Conservation (phyloP, 2,888 invertebrate genomes). For the Tachina grossa region DNA sequence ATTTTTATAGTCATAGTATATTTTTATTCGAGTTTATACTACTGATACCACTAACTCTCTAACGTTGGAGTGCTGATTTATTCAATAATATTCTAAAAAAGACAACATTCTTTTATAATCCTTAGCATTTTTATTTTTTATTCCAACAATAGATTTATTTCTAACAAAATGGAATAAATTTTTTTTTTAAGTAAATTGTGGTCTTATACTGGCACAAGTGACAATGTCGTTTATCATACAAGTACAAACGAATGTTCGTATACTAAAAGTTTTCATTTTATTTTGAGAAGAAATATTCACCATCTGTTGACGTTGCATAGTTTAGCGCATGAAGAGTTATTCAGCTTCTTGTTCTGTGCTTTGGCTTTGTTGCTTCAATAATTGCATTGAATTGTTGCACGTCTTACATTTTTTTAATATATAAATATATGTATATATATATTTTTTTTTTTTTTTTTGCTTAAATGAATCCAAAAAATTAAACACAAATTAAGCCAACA, state of each 20-base stretch:
- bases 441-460: slow-evolving; percentile 39
- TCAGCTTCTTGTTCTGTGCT: slow-evolving; percentile 34
- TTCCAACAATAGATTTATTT: slow-evolving; percentile 62
- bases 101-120: slow-evolving; percentile 73
- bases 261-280: slow-evolving; percentile 41
- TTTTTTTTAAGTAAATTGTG: slow-evolving; percentile 65
- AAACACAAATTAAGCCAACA: slow-evolving; percentile 54
- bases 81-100: slow-evolving; percentile 73
- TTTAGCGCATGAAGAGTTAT: slow-evolving; percentile 49
- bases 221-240: slow-evolving; percentile 74
- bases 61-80: slow-evolving; percentile 73
- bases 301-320: slow-evolving; percentile 36
- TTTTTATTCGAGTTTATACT: slow-evolving; percentile 9
- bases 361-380: slow-evolving; percentile 67
- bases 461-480: slow-evolving; percentile 56
- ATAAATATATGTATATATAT: too few relatives aligned
- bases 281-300: slow-evolving; percentile 25
- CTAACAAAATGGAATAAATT: slow-evolving; percentile 16
- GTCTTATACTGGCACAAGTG: slow-evolving; percentile 70
- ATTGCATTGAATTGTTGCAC: slow-evolving; percentile 74
- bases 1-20: slow-evolving; percentile 17
- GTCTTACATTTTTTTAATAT: slow-evolving; percentile 57
- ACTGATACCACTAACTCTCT: slow-evolving; percentile 29
- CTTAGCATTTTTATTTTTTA: slow-evolving; percentile 52
- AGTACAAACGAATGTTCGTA: slow-evolving; percentile 31